Evolutionary conservation across 2,797 vertebrate species (phyloP).

Genomic region (Coilia nasus): DNA sequence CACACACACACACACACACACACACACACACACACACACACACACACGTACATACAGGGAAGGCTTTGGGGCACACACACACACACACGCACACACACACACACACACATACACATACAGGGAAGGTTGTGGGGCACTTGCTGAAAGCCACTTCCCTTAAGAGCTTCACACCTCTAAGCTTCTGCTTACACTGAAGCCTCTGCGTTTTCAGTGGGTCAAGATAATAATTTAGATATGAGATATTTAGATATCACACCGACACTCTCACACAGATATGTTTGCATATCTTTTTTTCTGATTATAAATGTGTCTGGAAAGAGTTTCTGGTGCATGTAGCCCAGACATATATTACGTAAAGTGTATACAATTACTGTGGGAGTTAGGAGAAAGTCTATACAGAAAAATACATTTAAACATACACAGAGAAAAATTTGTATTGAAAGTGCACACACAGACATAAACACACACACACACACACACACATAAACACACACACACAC

Average conservation of each 20-base stretch:
- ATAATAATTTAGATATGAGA: slow-evolving; percentile 3
- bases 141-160: not conserved
- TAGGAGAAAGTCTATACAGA: no score
- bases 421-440: slow-evolving; percentile 34
- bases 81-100: no score
- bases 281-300: not conserved
- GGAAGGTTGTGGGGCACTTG: not conserved
- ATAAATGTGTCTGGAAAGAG: not conserved
- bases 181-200: slow-evolving; percentile 24
- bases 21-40: no score
- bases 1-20: no score
- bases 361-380: slow-evolving; percentile 21
- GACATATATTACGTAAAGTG: slow-evolving; percentile 42
- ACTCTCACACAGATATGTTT: no score
- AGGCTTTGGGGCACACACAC: no score
- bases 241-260: slow-evolving; percentile 19
- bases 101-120: no score
- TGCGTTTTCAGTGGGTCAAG: slow-evolving; percentile 34
- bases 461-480: not conserved
- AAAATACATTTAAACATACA: not conserved
- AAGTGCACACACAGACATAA: not conserved
- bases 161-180: slow-evolving; percentile 2
- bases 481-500: no score
- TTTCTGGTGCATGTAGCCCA: slow-evolving; percentile 27
- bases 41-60: no score